Base-by-base conservation (phyloP, 64 coral and sea anemone species). In the Hydrozoanthus tunicans region DNA sequence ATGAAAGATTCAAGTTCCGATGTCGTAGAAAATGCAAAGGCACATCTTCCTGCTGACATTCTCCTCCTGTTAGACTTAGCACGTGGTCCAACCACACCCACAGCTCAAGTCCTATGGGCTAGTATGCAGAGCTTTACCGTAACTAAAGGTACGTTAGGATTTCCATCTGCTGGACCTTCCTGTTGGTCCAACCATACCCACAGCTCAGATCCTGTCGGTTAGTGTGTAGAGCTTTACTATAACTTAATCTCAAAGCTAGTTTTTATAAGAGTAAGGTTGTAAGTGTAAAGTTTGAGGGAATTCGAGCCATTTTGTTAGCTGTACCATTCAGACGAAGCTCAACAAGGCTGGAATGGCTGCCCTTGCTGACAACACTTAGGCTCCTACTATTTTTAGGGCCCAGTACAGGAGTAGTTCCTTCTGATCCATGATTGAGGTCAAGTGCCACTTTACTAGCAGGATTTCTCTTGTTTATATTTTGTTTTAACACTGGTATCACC, bases 1-100 rank as follows among this genome's bases (percentile, higher is more conserved):
- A 79, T 90, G 78, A 85, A 96, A 69, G 94, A 93, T 62, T 81
- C 94, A 59, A 81, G 90, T 51, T 93, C 85, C 79, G 92, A 96
- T 63, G 76, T 84, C 5, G 83, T 96, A 14, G 92, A 93, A 66
- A 93, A 91, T 71, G 32, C 89, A 0, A 90, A 89, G 60, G 73
- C 83, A 66, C 93, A 90, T 7, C 86, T 96, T 9, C 94, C 94
- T 11, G 17, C 89, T 61, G 94, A 96, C 43, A 80, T 78, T 9
- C 65, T 89, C 43, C 90, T 96, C 13, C 65, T 96, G 13, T 90
- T 96, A 64, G 94, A 96, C 24, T 64, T 96, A 6, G 94, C 92
- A 59, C 69, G 90, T 85, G 94, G 94, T 17, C 94, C 94, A 76
- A 73, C 70, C 17, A 91, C 86, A 81, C 81, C 79, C 53, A 70